phyloP scores from a whole-genome alignment of 2,113 vertebrate species.

The Panthera tigris region DNA sequence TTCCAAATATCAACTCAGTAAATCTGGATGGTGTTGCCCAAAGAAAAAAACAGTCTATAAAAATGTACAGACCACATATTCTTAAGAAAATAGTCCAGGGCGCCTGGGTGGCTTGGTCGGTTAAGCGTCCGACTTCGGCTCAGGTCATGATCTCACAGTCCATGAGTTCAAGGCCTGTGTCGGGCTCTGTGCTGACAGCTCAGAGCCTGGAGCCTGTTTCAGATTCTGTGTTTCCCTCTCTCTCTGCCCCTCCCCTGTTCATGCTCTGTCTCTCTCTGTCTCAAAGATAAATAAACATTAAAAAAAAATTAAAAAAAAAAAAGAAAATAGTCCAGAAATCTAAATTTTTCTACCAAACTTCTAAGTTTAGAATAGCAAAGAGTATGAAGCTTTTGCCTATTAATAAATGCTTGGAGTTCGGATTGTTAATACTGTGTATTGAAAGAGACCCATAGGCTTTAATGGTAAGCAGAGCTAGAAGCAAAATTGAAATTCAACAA shows the following conservation, averaged over 20 bases:
- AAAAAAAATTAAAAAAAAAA: no score
- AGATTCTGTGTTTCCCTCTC: no score
- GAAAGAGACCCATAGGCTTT: neutral
- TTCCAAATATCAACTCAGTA: neutral
- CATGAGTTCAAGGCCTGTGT: no score
- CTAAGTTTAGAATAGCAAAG: neutral
- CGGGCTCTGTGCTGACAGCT: no score
- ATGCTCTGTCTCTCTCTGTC: no score
- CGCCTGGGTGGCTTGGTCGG: no score
- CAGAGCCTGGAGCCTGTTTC: no score
- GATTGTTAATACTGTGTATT: neutral
- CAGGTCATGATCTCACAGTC: no score
- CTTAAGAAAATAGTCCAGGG: neutral
- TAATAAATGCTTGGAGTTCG: neutral
- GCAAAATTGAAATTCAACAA: conserved; percentile 3
- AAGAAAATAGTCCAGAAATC: conserved; percentile 12
- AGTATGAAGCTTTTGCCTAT: neutral
- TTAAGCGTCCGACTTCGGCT: no score
- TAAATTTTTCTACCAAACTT: neutral
- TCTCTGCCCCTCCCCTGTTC: no score
- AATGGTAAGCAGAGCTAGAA: neutral
- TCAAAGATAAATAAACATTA: no score
- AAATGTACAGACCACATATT: neutral
- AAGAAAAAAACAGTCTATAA: neutral
- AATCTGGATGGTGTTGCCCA: neutral